A percentile compares a stretch with the other conserved stretches of the same genome.
phyloP scores from a whole-genome alignment of 2,888 invertebrate species.

The Imbricaverruca yamaguchii region DNA sequence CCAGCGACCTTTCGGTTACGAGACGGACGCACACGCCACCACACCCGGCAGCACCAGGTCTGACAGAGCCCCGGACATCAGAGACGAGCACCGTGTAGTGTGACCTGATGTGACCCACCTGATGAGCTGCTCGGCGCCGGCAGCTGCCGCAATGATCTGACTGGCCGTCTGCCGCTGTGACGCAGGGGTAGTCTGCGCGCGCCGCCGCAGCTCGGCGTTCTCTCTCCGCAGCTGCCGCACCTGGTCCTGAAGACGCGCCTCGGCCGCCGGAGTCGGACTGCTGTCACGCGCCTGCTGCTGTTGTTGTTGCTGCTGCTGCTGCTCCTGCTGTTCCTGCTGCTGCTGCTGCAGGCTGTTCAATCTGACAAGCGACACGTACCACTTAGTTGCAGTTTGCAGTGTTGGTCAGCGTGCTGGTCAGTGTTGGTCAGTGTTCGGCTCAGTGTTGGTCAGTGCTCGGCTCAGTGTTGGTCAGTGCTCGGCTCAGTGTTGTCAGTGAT shows the following conservation, averaged over 20 bases:
- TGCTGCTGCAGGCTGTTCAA: not conserved
- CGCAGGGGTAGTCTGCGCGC: not conserved
- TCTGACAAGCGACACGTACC: not conserved
- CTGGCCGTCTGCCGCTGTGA: not conserved
- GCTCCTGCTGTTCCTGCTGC: not conserved
- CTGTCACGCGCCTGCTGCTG: not conserved
- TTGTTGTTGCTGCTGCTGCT: not conserved
- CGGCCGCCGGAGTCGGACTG: not conserved
- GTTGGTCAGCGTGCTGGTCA: no score
- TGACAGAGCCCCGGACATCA: no score
- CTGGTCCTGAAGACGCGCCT: not conserved
- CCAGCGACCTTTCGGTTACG: not conserved
- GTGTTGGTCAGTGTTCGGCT: no score
- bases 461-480: no score
- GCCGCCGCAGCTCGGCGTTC: constrained; percentile 13
- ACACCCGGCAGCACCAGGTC: not conserved
- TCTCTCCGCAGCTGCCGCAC: not conserved
- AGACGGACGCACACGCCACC: not conserved
- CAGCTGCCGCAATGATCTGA: not conserved
- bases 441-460: no score
- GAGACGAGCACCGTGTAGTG: no score
- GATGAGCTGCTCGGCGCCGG: constrained; percentile 9
- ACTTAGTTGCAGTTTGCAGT: no score
- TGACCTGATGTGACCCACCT: not conserved
- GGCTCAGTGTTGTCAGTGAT: no score